Percentiles rank a stretch among this genome's conserved stretches.
Evolutionary conservation across 2,888 invertebrate species (phyloP).

Genomic region (Diarsia rubi): DNA sequence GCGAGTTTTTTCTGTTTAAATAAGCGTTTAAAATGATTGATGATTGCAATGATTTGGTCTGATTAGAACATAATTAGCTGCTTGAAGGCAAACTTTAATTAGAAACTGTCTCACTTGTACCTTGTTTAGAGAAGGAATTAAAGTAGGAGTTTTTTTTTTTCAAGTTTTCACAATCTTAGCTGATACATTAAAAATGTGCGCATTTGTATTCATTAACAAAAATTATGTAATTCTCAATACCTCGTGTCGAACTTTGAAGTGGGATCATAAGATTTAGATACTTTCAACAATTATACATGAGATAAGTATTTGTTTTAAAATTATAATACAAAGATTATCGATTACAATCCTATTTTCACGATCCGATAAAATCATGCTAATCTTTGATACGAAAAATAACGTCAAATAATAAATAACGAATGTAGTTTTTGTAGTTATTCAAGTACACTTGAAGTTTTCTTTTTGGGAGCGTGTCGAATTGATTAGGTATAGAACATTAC

Average conservation of each 20-base stretch:
- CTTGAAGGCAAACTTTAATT: conserved; percentile 27
- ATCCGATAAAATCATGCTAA: not conserved
- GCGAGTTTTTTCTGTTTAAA: conserved; percentile 37
- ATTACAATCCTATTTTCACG: conserved; percentile 2
- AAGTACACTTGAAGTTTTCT: not conserved
- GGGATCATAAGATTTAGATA: conserved; percentile 7
- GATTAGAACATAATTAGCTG: conserved; percentile 36
- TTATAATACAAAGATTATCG: not conserved
- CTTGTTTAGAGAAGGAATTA: not conserved
- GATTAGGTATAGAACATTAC: conserved; percentile 2
- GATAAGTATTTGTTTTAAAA: conserved; percentile 1
- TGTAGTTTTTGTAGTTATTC: not conserved
- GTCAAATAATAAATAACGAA: conserved; percentile 1
- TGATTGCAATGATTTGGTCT: conserved; percentile 31
- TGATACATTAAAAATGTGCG: not conserved
- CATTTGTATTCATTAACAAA: not conserved
- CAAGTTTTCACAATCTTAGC: not conserved
- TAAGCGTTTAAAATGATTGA: conserved; percentile 37
- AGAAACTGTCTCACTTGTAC: not conserved
- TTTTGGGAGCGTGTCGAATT: not conserved
- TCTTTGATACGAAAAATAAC: not conserved
- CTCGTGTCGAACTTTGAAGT: conserved; percentile 1
- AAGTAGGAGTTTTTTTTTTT: not conserved
- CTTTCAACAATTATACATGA: not conserved
- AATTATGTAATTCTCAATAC: not conserved